Percentiles rank a stretch among this genome's conserved stretches.
These are phyloP conservation scores for Slavum lentiscoides DNA, from an alignment of 2,888 invertebrate genomes.

Conservation along the genomic window DNA sequence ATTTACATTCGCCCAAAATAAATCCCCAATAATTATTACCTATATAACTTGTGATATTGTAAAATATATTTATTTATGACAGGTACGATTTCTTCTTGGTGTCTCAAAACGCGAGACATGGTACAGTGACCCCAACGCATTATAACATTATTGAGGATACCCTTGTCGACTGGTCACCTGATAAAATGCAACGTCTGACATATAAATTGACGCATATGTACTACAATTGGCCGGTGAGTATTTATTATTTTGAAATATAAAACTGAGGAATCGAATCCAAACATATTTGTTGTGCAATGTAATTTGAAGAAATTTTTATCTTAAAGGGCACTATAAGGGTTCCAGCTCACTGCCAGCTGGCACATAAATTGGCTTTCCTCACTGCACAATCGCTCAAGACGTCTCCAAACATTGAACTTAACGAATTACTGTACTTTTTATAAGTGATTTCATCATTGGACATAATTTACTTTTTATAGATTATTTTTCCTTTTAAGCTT, in stretches of 20 bases:
- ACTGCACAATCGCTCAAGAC: slow-evolving; percentile 79
- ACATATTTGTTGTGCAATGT: background rate
- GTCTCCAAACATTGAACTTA: slow-evolving; percentile 66
- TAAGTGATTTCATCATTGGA: slow-evolving; percentile 59
- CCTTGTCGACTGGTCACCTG: slow-evolving; percentile 61
- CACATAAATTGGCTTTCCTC: slow-evolving; percentile 89
- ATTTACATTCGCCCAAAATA: no score
- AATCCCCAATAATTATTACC: no score
- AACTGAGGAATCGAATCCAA: background rate
- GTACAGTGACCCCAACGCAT: slow-evolving; percentile 87
- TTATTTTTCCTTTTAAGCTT: no score
- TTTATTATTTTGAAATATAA: background rate
- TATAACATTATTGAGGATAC: slow-evolving; percentile 82
- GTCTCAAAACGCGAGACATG: slow-evolving; percentile 82
- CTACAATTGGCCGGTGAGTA: slow-evolving; percentile 80
- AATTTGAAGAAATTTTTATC: background rate
- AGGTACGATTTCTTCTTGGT: slow-evolving; percentile 89
- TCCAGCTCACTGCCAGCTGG: slow-evolving; percentile 92
- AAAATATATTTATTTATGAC: background rate
- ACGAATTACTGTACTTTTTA: slow-evolving; percentile 71
- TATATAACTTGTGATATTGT: no score
- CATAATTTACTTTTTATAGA: no score
- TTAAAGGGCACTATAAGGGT: slow-evolving; percentile 68
- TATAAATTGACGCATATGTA: slow-evolving; percentile 89
- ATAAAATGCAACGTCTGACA: slow-evolving; percentile 77